phyloP scores from a whole-genome alignment of 2,797 vertebrate genomes.

The Cichlasoma orientale region DNA sequence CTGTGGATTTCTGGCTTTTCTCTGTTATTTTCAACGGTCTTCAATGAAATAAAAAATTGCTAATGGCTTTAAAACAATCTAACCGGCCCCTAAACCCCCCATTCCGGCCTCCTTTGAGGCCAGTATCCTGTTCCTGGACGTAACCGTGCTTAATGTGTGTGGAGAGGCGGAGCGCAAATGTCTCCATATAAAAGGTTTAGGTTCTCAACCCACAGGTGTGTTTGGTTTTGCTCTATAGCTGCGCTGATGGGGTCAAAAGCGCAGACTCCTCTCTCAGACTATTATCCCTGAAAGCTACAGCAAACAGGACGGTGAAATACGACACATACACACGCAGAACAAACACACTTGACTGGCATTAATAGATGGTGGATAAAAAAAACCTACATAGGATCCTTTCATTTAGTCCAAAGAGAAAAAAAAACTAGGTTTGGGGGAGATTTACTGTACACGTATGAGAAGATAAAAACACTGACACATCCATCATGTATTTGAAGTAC shows the following conservation, averaged over 20 bases:
- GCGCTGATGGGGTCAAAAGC: constrained; percentile 65
- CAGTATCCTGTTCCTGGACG: constrained; percentile 32
- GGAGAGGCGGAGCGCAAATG: constrained; percentile 36
- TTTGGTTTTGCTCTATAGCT: constrained; percentile 70
- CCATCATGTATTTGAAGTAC: neutral
- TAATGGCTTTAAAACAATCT: neutral
- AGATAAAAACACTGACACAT: neutral
- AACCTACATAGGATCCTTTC: neutral
- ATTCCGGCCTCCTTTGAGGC: constrained; percentile 11
- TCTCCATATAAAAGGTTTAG: constrained; percentile 32
- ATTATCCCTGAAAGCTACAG: constrained; percentile 58
- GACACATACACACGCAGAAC: constrained; percentile 46
- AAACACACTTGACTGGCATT: constrained; percentile 56
- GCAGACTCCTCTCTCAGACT: constrained; percentile 43
- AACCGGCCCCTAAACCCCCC: neutral
- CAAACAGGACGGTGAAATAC: constrained; percentile 64
- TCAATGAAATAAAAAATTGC: neutral
- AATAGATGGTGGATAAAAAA: constrained; percentile 18
- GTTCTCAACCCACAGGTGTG: constrained; percentile 68
- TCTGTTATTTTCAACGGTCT: neutral
- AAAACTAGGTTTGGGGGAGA: neutral
- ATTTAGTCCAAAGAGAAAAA: neutral
- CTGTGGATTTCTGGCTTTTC: neutral
- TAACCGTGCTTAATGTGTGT: constrained; percentile 9
- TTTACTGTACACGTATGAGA: neutral